Base-by-base conservation (phyloP, 2,113 vertebrate genomes). In the Sorex araneus region DNA sequence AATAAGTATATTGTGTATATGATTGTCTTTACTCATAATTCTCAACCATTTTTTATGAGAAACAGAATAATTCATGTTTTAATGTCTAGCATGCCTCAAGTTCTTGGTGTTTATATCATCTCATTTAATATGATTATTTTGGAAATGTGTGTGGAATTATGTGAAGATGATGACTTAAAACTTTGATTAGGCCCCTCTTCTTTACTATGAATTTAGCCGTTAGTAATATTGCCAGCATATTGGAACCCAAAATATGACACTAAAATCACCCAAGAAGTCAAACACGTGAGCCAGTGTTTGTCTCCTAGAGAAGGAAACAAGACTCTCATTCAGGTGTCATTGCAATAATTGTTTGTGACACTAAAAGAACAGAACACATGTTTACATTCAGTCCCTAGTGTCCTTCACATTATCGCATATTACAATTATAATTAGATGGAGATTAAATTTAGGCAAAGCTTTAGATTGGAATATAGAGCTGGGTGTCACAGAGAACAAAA, bases 381-480 rank as follows among this genome's bases (percentile, higher is more conserved):
- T 23, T 79, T 60, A 89, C n/a, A 57, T 60, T 81, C 54, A 66
- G 32, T 36, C 73, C 21, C 21, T 60, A n/a, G 18, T 77, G 25
- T 66, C 78, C 84, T 64, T 73, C 60, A 40, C 4, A 75, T 34
- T 1, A 73, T 54, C 36, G 19, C 43, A 32, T 28, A 76, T 64
- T 47, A 80, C 32, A 43, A 90, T 83, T 45, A 84, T 27, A 81
- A 47, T 4, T 90, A 76, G 89, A 90, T 86, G 45, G 25, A 86
- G 30, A 60, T 43, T 83, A 66, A 77, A 57, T 32, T 89, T 84
- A 64, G 2, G 2, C 27, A 73, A 78, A 85, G 63, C 27, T 74
- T 40, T 80, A 79, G 47, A 43, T 36, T 83, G 15, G 34, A 89
- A 84, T 27, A 60, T 11, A 86, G 89, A 78, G 66, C 23, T 64